Evolutionary conservation across 2,797 vertebrate species (phyloP).

Genomic region (Decapterus maruadsi): DNA sequence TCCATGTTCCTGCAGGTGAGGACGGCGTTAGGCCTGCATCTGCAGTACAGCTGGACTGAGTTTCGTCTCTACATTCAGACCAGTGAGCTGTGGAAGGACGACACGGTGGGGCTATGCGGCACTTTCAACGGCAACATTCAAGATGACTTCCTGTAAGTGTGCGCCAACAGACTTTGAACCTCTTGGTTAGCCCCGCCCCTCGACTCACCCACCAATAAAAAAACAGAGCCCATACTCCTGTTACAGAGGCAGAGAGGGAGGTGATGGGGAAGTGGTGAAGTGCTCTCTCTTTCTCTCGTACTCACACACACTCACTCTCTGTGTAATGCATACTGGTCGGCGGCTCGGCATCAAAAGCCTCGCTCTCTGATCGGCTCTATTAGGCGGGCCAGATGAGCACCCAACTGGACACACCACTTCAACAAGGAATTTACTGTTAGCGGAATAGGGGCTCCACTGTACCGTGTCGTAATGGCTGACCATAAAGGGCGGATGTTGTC

Average conservation of each 20-base stretch:
- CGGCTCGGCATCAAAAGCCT: constrained; percentile 74
- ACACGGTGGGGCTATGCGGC: constrained; percentile 94
- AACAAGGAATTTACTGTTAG: constrained; percentile 82
- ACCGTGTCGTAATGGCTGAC: constrained; percentile 54
- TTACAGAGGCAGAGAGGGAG: constrained; percentile 66
- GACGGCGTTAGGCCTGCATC: constrained; percentile 88
- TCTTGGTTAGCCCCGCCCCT: constrained; percentile 28
- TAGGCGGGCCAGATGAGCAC: constrained; percentile 72
- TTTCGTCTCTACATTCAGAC: constrained; percentile 93
- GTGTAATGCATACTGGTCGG: constrained; percentile 79
- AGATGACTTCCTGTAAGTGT: constrained; percentile 95
- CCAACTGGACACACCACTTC: constrained; percentile 72
- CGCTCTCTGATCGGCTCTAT: constrained; percentile 77
- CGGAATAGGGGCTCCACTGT: constrained; percentile 70
- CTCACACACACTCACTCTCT: constrained; percentile 1
- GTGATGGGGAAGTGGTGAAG: constrained; percentile 47
- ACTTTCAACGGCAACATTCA: constrained; percentile 98
- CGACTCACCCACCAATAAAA: constrained; percentile 3
- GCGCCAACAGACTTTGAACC: constrained; percentile 51
- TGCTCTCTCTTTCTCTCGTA: constrained; percentile 28
- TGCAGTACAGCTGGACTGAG: constrained; percentile 92
- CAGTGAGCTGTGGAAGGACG: constrained; percentile 90
- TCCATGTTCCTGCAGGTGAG: constrained; percentile 94
- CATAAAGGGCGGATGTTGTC: constrained; percentile 77
- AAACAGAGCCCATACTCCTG: constrained; percentile 52